Percentiles rank a stretch among this genome's conserved stretches.
Conservation (phyloP, 2,113 vertebrate genomes). For the Mirza zaza region DNA sequence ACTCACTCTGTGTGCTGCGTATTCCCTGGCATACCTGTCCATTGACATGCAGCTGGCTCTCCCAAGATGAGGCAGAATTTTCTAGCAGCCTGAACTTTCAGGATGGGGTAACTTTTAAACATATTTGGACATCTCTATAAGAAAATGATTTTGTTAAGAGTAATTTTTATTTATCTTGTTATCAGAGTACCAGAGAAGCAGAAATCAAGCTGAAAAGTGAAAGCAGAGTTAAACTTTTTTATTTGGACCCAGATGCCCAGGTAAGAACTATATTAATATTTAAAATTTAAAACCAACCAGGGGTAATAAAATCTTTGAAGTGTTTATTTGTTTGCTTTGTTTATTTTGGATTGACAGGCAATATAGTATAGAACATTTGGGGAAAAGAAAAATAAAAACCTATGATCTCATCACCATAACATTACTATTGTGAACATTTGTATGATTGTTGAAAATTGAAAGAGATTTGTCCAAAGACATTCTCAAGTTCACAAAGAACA, state of each 20-base stretch:
- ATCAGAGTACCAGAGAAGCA: conserved; percentile 93
- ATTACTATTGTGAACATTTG: neutral
- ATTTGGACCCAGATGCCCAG: conserved; percentile 97
- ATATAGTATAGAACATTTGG: neutral
- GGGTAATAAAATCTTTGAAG: neutral
- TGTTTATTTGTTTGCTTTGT: neutral
- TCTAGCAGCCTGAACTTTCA: neutral
- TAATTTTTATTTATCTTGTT: conserved; percentile 56
- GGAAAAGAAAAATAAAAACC: neutral
- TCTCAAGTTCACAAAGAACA: neutral
- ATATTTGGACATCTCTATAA: neutral
- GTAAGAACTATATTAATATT: conserved; percentile 79
- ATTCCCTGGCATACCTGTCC: neutral
- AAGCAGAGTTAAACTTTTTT: conserved; percentile 95
- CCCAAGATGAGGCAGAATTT: neutral
- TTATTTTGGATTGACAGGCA: neutral
- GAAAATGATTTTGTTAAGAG: neutral
- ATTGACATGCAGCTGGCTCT: neutral
- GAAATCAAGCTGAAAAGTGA: conserved; percentile 95
- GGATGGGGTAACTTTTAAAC: neutral
- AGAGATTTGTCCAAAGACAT: neutral
- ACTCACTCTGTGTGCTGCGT: accelerated
- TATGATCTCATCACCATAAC: neutral
- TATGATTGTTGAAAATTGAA: neutral
- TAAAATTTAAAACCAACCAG: neutral